A percentile compares a stretch with the other conserved stretches of the same genome.
phyloP scores from a whole-genome alignment of 2,797 vertebrate genomes.

The Leptodactylus fallax region DNA sequence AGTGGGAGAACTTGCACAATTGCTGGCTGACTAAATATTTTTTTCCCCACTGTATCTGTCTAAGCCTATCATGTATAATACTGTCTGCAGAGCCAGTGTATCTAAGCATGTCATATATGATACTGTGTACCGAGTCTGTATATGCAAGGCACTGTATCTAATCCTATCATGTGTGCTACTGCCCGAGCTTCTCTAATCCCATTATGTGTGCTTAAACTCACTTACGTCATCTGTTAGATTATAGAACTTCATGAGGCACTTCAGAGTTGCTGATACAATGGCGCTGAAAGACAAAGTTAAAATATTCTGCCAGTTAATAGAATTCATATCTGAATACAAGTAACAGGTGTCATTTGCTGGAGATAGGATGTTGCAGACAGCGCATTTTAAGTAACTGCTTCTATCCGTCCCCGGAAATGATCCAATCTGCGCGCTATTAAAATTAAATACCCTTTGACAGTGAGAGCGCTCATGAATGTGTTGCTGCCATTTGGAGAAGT shows the following conservation, averaged over 20 bases:
- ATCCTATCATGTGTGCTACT: not conserved
- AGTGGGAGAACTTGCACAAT: no score
- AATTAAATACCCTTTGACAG: constrained; percentile 38
- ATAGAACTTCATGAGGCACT: constrained; percentile 85
- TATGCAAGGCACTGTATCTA: not conserved
- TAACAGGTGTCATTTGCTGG: not conserved
- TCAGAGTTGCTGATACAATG: constrained; percentile 83
- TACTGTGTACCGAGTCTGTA: not conserved
- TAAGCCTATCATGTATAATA: no score
- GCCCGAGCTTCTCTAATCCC: not conserved
- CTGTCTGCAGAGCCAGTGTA: not conserved
- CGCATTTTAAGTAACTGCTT: constrained; percentile 29
- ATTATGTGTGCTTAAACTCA: not conserved
- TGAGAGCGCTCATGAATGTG: constrained; percentile 47
- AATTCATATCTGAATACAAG: not conserved
- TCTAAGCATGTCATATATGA: not conserved
- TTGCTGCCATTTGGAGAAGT: constrained; percentile 55
- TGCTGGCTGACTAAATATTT: no score
- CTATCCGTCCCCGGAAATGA: constrained; percentile 49
- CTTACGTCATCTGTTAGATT: constrained; percentile 80
- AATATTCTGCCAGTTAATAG: not conserved
- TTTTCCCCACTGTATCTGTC: no score
- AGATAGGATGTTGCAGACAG: not conserved
- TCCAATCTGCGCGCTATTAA: constrained; percentile 36
- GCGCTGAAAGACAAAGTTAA: constrained; percentile 73